These are phyloP conservation scores for Onychomys torridus DNA, from an alignment of 2,797 vertebrate genomes.

Conservation along the genomic window DNA sequence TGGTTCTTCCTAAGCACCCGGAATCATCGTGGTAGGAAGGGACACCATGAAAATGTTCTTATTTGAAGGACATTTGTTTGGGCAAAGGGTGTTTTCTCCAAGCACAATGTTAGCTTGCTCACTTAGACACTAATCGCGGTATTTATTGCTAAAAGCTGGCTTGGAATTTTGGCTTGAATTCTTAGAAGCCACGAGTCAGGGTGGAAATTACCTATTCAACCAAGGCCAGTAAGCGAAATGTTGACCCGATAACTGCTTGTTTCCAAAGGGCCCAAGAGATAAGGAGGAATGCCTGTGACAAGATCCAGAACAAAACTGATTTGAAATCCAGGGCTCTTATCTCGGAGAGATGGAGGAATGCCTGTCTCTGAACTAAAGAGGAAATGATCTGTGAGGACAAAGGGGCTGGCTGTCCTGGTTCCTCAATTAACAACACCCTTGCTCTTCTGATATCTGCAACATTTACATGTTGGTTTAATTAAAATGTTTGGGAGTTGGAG, in stretches of 20 bases:
- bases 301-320: slow-evolving; percentile 32
- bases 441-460: slow-evolving; percentile 50
- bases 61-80: slow-evolving; percentile 79
- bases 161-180: slow-evolving; percentile 78
- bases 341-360: background rate
- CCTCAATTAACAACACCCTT: slow-evolving; percentile 60
- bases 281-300: slow-evolving; percentile 52
- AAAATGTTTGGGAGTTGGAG: slow-evolving; percentile 49
- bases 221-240: slow-evolving; percentile 54
- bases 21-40: slow-evolving; percentile 34
- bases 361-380: slow-evolving; percentile 33
- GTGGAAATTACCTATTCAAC: slow-evolving; percentile 63
- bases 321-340: slow-evolving; percentile 51
- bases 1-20: slow-evolving; percentile 38
- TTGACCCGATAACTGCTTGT: slow-evolving; percentile 67
- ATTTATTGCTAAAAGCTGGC: slow-evolving; percentile 75
- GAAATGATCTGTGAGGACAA: slow-evolving; percentile 60
- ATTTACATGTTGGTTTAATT: slow-evolving; percentile 72
- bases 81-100: slow-evolving; percentile 74
- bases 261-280: slow-evolving; percentile 72
- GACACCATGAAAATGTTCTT: slow-evolving; percentile 63
- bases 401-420: slow-evolving; percentile 17
- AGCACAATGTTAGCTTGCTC: slow-evolving; percentile 80
- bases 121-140: slow-evolving; percentile 77
- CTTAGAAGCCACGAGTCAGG: slow-evolving; percentile 46